Conservation (phyloP, 2,888 invertebrate genomes). For the Glaucopsyche alexis region DNA sequence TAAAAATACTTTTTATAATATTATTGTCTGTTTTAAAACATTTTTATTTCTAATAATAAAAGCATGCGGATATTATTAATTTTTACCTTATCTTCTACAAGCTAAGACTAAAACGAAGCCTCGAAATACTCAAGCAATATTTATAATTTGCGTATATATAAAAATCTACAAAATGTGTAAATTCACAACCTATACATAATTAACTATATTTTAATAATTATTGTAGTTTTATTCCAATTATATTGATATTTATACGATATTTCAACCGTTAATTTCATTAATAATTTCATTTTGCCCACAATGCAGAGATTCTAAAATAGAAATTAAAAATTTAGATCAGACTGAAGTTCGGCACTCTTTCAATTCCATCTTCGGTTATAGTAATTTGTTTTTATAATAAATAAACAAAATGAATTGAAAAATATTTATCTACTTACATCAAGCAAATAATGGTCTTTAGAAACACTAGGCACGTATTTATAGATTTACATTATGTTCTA, state of each 20-base stretch:
- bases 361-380: constrained; percentile 7
- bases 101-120: constrained; percentile 19
- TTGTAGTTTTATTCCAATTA: constrained; percentile 46
- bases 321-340: no score
- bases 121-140: constrained; percentile 22
- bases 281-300: no score
- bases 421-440: background rate
- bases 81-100: constrained; percentile 8
- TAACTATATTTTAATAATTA: constrained; percentile 61
- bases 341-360: background rate
- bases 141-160: constrained; percentile 58
- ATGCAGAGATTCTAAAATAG: no score
- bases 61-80: constrained; percentile 3
- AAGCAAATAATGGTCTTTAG: background rate
- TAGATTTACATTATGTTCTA: background rate
- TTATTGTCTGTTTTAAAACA: constrained; percentile 11
- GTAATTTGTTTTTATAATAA: background rate
- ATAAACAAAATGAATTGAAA: constrained; percentile 31
- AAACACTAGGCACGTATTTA: background rate
- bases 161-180: constrained; percentile 79
- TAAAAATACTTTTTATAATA: background rate
- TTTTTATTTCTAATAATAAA: background rate
- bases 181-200: constrained; percentile 77
- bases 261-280: no score
- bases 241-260: constrained; percentile 35